Percentiles rank a stretch among this genome's conserved stretches.
phyloP scores from a whole-genome alignment of 2,113 vertebrate species.

The Carlito syrichta region DNA sequence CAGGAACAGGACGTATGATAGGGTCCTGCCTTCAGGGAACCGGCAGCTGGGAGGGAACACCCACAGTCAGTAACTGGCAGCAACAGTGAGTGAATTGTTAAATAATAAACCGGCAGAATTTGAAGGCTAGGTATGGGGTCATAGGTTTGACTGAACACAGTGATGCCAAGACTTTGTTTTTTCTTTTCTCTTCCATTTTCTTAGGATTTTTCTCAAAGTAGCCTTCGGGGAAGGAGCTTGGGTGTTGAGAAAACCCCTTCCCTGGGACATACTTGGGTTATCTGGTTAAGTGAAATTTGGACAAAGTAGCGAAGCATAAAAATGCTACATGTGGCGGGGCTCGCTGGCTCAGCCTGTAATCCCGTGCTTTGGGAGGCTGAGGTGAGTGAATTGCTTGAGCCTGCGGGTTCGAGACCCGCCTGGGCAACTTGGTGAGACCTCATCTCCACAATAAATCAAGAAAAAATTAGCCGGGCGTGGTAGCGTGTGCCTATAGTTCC shows the following conservation, averaged over 20 bases:
- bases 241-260: not conserved
- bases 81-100: accelerated
- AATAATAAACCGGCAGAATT: accelerated
- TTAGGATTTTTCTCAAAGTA: not conserved
- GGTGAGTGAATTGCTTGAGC: too few species aligned
- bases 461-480: too few species aligned
- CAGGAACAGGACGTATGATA: accelerated
- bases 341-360: too few species aligned
- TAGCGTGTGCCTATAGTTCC: too few species aligned
- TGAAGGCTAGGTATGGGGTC: not conserved
- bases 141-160: accelerated
- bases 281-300: not conserved
- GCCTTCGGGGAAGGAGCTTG: not conserved
- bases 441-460: too few species aligned
- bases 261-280: not conserved
- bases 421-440: too few species aligned
- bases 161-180: accelerated
- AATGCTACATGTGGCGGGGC: accelerated
- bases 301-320: too few species aligned
- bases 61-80: accelerated
- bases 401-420: too few species aligned
- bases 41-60: not conserved
- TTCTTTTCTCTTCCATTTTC: not conserved
- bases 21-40: not conserved
- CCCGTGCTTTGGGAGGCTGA: too few species aligned